phyloP scores from a whole-genome alignment of 2,797 vertebrate genomes.

The Propithecus perrieri region DNA sequence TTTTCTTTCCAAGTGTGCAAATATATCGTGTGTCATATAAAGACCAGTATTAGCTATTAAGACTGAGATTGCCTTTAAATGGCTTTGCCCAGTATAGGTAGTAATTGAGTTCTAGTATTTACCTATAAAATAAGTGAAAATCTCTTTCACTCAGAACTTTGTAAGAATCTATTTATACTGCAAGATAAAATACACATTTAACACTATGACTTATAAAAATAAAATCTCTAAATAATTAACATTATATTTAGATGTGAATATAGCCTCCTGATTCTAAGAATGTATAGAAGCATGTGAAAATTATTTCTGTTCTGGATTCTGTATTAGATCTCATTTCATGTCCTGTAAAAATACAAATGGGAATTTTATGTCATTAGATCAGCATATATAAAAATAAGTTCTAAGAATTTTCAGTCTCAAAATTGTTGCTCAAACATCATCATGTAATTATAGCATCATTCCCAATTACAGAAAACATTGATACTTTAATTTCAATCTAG shows the following conservation, averaged over 20 bases:
- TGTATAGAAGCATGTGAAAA: neutral
- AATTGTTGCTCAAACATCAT: neutral
- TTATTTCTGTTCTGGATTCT: neutral
- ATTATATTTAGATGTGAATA: neutral
- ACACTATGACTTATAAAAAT: neutral
- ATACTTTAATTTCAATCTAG: neutral
- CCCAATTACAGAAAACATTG: neutral
- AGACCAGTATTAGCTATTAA: neutral
- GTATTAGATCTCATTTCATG: neutral
- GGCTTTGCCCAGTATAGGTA: neutral
- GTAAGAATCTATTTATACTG: neutral
- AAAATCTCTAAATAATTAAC: neutral
- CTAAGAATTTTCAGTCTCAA: neutral
- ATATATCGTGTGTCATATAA: neutral
- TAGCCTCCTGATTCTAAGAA: neutral
- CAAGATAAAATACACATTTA: neutral
- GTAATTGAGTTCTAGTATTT: neutral
- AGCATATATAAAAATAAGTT: neutral
- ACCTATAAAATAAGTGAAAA: neutral
- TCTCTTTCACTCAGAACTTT: neutral
- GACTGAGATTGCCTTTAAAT: neutral
- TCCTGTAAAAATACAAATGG: neutral
- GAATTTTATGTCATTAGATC: neutral
- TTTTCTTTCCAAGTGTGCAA: neutral
- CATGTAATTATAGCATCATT: neutral